A percentile compares a stretch with the other conserved stretches of the same genome.
These are phyloP conservation scores for Microhierax caerulescens DNA, from an alignment of 2,797 vertebrate genomes.

Conservation along the genomic window DNA sequence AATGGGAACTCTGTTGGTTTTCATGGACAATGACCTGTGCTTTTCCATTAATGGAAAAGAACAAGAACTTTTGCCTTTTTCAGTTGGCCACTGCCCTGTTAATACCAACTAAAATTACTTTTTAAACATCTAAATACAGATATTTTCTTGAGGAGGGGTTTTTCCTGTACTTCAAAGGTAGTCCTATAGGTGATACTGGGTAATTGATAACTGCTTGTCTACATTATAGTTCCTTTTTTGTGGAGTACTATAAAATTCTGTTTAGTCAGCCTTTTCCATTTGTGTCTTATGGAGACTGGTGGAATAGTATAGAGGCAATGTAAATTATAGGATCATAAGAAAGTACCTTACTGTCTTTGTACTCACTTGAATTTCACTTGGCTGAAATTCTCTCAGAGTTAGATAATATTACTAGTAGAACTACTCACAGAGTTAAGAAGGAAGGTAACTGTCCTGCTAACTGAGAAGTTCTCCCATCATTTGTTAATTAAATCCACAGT, in stretches of 20 bases:
- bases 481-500: not conserved
- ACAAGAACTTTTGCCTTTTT: not conserved
- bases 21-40: not conserved
- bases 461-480: not conserved
- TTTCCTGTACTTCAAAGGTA: not conserved
- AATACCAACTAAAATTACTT: not conserved
- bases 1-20: not conserved
- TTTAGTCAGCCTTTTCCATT: not conserved
- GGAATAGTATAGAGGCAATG: not conserved
- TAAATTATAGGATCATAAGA: not conserved
- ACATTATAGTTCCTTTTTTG: not conserved
- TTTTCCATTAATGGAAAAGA: not conserved
- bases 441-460: not conserved
- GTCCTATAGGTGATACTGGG: not conserved
- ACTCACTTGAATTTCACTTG: not conserved
- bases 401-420: not conserved
- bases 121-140: not conserved
- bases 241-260: not conserved
- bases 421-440: not conserved
- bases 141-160: not conserved
- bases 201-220: not conserved
- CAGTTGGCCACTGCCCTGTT: not conserved
- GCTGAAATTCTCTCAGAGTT: not conserved
- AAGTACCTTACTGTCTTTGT: not conserved
- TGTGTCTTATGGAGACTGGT: not conserved